Conservation (phyloP, 2,113 vertebrate species). For the Poecilia latipinna region DNA sequence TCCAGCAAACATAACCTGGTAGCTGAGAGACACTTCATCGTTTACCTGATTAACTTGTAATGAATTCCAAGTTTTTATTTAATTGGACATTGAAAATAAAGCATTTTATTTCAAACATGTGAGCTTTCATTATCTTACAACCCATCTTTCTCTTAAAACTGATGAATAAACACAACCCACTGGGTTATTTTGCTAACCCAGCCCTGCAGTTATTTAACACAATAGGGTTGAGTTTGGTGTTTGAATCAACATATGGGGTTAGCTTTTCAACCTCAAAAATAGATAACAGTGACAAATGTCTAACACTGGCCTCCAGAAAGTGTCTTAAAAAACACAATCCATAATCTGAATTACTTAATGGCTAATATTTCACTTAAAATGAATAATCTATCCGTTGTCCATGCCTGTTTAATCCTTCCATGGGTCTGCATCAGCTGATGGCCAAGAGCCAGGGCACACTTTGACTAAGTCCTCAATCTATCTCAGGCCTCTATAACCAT, state of each 20-base stretch:
- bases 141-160: background rate
- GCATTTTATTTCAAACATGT: background rate
- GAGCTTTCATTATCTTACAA: background rate
- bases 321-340: background rate
- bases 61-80: no score
- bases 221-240: background rate
- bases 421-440: background rate
- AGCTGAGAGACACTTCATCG: no score
- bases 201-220: background rate
- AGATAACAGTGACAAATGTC: no score
- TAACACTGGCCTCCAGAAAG: background rate
- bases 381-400: background rate
- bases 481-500: background rate
- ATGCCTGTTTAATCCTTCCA: background rate
- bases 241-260: background rate
- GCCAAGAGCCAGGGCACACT: background rate
- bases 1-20: no score
- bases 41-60: no score
- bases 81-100: no score
- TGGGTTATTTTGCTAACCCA: background rate
- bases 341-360: background rate
- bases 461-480: no score
- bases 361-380: background rate
- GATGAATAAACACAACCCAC: background rate
- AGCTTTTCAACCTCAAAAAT: background rate